Evolutionary conservation across 2,888 invertebrate species (phyloP).

Genomic region (Morpho helenor): DNA sequence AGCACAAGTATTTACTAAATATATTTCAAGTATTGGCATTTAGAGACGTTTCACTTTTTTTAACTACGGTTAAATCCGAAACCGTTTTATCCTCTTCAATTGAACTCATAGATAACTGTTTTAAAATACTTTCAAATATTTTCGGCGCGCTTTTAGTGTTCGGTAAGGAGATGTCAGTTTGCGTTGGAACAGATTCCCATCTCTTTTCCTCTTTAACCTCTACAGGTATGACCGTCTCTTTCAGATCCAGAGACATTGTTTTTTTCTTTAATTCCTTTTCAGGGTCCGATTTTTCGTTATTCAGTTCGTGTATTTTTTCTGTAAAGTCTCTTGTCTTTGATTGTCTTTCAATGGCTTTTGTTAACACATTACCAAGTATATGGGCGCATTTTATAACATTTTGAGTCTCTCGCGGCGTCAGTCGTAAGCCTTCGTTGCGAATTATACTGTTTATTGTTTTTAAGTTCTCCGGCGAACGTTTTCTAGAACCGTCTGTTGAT

Average conservation of each 20-base stretch:
- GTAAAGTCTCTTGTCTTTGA: slow-evolving; percentile 37
- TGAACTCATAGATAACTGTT: slow-evolving; percentile 62
- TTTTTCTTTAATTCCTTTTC: slow-evolving; percentile 46
- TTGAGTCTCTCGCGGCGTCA: slow-evolving; percentile 63
- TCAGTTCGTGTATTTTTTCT: slow-evolving; percentile 36
- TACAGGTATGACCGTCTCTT: slow-evolving; percentile 51
- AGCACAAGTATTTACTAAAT: neutral
- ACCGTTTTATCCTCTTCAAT: slow-evolving; percentile 40
- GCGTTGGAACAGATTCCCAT: slow-evolving; percentile 59
- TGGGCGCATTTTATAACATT: slow-evolving; percentile 69
- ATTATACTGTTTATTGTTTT: slow-evolving; percentile 53
- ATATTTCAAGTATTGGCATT: neutral
- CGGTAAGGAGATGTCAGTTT: slow-evolving; percentile 69
- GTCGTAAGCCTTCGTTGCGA: slow-evolving; percentile 53
- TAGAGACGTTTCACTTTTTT: slow-evolving; percentile 14
- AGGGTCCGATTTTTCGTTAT: slow-evolving; percentile 22
- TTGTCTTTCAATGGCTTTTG: slow-evolving; percentile 58
- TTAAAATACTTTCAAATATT: slow-evolving; percentile 67
- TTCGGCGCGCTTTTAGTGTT: slow-evolving; percentile 71
- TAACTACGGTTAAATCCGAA: slow-evolving; percentile 14
- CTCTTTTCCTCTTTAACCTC: slow-evolving; percentile 47
- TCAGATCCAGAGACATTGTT: slow-evolving; percentile 55
- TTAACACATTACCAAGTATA: slow-evolving; percentile 55
- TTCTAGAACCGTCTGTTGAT: slow-evolving; percentile 45
- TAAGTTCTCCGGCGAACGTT: slow-evolving; percentile 54